These are phyloP conservation scores for Lamellibrachia columna DNA, from an alignment of 2,888 invertebrate species.

Conservation along the genomic window DNA sequence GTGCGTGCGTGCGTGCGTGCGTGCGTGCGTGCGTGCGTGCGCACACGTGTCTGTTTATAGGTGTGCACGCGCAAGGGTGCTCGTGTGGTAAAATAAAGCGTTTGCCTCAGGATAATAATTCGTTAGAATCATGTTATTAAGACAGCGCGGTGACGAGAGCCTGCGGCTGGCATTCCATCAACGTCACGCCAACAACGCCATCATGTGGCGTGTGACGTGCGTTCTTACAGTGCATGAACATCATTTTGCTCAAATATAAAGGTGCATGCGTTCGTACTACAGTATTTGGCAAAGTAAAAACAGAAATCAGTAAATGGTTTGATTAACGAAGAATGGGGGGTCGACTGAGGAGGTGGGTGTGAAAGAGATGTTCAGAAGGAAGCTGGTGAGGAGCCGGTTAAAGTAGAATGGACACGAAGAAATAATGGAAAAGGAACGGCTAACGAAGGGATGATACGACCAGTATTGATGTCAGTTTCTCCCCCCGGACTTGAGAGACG, in stretches of 20 bases:
- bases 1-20: too few species aligned
- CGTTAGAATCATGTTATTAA: conserved; percentile 12
- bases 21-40: too few species aligned
- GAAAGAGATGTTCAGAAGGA: too few species aligned
- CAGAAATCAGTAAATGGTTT: neutral
- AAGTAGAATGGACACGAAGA: too few species aligned
- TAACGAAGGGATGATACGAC: too few species aligned
- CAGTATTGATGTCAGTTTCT: too few species aligned
- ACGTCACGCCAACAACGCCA: neutral
- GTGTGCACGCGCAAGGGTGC: neutral
- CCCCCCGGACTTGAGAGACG: too few species aligned
- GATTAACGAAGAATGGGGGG: neutral
- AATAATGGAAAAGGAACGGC: too few species aligned
- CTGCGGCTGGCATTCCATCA: neutral
- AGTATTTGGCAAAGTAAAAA: neutral
- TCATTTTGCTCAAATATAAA: neutral
- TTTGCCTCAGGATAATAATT: neutral
- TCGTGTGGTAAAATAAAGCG: neutral
- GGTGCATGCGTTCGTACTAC: neutral
- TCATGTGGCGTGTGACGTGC: neutral
- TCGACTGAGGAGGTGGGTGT: too few species aligned
- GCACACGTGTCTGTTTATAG: too few species aligned
- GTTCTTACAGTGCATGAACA: neutral
- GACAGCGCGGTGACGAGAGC: neutral
- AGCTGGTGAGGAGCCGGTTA: too few species aligned